phyloP scores from a whole-genome alignment of 35 echinoderm and acorn worm genomes.

The Nesometra sesokonis region DNA sequence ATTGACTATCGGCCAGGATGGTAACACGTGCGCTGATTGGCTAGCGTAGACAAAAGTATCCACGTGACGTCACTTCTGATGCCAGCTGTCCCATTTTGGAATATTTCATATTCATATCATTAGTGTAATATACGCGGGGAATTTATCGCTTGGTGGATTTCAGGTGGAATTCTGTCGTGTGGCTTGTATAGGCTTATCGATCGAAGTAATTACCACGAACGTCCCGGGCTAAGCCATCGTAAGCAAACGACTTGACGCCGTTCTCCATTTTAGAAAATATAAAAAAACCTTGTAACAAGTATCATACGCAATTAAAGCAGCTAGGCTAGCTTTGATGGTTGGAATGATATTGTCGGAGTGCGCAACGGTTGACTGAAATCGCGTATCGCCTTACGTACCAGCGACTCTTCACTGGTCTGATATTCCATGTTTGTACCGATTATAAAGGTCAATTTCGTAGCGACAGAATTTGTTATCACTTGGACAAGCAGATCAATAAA shows the following conservation, averaged over 20 bases:
- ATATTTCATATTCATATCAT: conserved; percentile 1
- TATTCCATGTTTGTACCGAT: not conserved
- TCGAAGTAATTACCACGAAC: not conserved
- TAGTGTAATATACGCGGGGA: not conserved
- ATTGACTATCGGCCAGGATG: conserved; percentile 1
- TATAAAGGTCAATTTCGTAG: not conserved
- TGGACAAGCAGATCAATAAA: not conserved
- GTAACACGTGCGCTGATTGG: conserved; percentile 7
- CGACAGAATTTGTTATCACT: not conserved
- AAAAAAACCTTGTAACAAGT: not conserved
- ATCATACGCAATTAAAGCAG: not conserved
- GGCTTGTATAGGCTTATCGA: not conserved
- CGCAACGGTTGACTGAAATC: not conserved
- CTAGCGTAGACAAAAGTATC: conserved; percentile 9
- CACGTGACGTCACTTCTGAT: not conserved
- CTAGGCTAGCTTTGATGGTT: not conserved
- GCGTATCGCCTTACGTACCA: not conserved
- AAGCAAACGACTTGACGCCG: not conserved
- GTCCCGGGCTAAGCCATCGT: not conserved
- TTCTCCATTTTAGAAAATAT: not conserved
- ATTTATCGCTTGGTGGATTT: not conserved
- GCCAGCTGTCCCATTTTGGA: conserved; percentile 21
- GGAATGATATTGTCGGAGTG: not conserved
- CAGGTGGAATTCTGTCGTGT: not conserved
- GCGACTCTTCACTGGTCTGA: not conserved